Evolutionary conservation across 1,140 invertebrate species (phyloP), one percentile per base, ranked within the genome.

Genomic region (Aphelenchoides fujianensis): DNA sequence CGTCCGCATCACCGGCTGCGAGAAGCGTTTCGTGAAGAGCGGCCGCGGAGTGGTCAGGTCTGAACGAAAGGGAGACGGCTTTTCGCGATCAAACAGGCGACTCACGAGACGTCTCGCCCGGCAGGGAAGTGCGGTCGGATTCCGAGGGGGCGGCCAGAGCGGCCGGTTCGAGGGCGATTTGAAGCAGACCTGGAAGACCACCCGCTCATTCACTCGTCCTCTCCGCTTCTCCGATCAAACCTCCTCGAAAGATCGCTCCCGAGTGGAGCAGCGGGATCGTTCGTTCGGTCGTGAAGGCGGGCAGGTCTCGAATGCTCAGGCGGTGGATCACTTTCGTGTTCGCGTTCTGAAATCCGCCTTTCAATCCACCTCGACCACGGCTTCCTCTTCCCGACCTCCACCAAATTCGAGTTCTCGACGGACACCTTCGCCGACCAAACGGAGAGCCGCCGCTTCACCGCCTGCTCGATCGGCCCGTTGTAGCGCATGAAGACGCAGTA

Each of bases 191-290:
- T n/a, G n/a, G n/a, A n/a, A n/a, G n/a, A n/a, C n/a, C n/a, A n/a
- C n/a, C n/a, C n/a, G n/a, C n/a, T n/a, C n/a, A n/a, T n/a, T n/a
- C n/a, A n/a, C n/a, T n/a, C n/a, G n/a, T n/a, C n/a, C n/a, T n/a
- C n/a, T n/a, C n/a, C n/a, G n/a, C n/a, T n/a, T n/a, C n/a, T 79
- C 97, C 89, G 81, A 97, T 90, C 81, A n/a, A n/a, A n/a, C 94
- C 94, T 87, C 95, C 93, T 74, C 94, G 77, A 73, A 86, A 88
- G 72, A 85, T 85, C 36, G 84, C 85, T 23, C 86, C 87, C n/a
- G 84, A 84, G 74, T 87, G 86, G 52, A 87, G 75, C 69, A 86
- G 85, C 0, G 87, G 86, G n/a, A 87, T 75, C 72, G 12, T 66
- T 16, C 63, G 31, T 34, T n/a, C 27, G 23, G 5, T 5, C 7